phyloP scores from a whole-genome alignment of 2,797 vertebrate species.

The Kryptopterus vitreolus region DNA sequence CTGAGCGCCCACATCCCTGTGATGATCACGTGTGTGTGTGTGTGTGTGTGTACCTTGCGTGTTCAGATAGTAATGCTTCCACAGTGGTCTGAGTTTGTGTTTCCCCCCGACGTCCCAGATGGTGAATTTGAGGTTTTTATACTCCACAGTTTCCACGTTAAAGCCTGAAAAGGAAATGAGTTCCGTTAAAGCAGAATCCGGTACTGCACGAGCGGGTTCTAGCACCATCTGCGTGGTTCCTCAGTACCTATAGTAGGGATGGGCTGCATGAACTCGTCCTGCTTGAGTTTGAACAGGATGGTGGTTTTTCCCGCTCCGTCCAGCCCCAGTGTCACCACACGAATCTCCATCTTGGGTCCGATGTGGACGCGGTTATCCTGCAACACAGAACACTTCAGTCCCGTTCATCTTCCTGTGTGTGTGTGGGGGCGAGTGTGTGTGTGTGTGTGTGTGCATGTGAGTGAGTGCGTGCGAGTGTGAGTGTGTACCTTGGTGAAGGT shows the following conservation, averaged over 20 bases:
- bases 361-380: conserved; percentile 99
- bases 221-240: not conserved
- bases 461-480: too few relatives aligned
- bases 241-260: conserved; percentile 93
- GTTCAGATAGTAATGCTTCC: conserved; percentile 99
- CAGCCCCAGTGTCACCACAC: conserved; percentile 93
- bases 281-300: conserved; percentile 97
- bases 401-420: too few relatives aligned
- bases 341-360: conserved; percentile 99
- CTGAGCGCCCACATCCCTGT: too few relatives aligned
- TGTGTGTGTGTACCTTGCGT: conserved; percentile 86
- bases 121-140: conserved; percentile 98
- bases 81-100: conserved; percentile 95
- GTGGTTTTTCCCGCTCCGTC: conserved; percentile 97
- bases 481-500: conserved; percentile 94
- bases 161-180: conserved; percentile 78
- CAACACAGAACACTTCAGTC: conserved; percentile 7
- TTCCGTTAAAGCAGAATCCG: not conserved
- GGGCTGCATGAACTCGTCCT: conserved; percentile 99
- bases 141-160: conserved; percentile 98
- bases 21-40: not conserved
- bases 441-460: too few relatives aligned
- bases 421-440: too few relatives aligned
- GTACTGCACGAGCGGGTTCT: not conserved
- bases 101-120: conserved; percentile 99